Evolutionary conservation across 2,113 vertebrate species (phyloP).

Genomic region (Rhipidura dahli): DNA sequence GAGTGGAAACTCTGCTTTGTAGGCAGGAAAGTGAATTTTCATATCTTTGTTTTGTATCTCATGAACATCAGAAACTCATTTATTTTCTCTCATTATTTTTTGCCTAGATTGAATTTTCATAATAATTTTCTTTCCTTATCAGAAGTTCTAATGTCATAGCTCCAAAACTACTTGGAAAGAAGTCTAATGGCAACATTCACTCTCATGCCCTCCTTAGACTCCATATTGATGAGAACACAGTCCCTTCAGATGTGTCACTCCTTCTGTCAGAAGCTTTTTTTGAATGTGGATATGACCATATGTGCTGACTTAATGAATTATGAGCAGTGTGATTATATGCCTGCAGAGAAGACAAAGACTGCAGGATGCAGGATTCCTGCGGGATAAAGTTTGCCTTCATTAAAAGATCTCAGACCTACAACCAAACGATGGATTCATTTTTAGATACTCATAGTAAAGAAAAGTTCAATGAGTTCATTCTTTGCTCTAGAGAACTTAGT

Average conservation of each 20-base stretch:
- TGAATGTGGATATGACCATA: background rate
- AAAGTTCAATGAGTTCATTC: background rate
- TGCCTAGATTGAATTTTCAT: background rate
- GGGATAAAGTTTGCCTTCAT: background rate
- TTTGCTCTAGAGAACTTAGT: background rate
- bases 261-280: background rate
- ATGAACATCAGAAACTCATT: background rate
- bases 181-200: background rate
- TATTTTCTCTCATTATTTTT: background rate
- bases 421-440: background rate
- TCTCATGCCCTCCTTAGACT: background rate
- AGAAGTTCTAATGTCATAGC: background rate
- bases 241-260: background rate
- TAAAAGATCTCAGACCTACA: background rate
- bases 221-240: background rate
- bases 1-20: background rate
- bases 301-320: background rate
- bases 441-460: background rate
- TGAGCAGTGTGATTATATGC: background rate
- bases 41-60: conserved; percentile 1
- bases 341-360: background rate
- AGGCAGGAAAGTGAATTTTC: background rate
- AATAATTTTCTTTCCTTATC: background rate
- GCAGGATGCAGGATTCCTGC: background rate
- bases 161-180: background rate